Conservation (phyloP, 1,140 invertebrate species). For the Tachypleus tridentatus region DNA sequence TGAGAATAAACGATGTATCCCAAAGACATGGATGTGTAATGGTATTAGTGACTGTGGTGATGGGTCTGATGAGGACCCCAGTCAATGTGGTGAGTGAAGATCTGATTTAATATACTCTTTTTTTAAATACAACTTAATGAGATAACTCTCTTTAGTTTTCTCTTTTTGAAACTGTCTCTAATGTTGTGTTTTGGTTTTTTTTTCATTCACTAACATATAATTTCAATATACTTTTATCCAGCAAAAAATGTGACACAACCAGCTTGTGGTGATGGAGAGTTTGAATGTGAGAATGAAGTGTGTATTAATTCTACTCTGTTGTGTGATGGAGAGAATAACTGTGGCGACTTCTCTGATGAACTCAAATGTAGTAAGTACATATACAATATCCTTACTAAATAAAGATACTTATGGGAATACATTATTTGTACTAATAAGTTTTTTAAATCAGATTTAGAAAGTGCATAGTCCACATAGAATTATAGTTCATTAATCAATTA, state of each 20-base stretch:
- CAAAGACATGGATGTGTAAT: conserved; percentile 31
- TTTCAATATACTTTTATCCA: conserved; percentile 1
- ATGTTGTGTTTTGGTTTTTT: not conserved
- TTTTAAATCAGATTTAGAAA: too few relatives aligned
- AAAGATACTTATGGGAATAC: too few relatives aligned
- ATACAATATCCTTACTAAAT: not conserved
- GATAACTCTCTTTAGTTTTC: too few relatives aligned
- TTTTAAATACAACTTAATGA: too few relatives aligned
- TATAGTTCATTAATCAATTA: too few relatives aligned
- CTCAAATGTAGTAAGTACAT: conserved; percentile 42
- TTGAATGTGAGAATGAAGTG: conserved; percentile 47
- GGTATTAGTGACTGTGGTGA: conserved; percentile 44
- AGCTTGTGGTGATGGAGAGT: conserved; percentile 31
- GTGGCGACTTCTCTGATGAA: conserved; percentile 58
- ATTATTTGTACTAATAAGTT: too few relatives aligned
- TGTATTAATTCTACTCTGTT: conserved; percentile 51
- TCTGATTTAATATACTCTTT: not conserved
- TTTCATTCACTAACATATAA: too few relatives aligned
- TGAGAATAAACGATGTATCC: conserved; percentile 41
- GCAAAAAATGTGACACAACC: conserved; percentile 9
- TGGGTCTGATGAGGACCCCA: conserved; percentile 36
- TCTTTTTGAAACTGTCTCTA: too few relatives aligned
- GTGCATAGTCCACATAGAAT: too few relatives aligned
- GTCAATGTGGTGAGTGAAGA: conserved; percentile 27
- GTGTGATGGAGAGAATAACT: conserved; percentile 63